Conservation (phyloP, 1,140 invertebrate genomes). For the Calosoma granatense region DNA sequence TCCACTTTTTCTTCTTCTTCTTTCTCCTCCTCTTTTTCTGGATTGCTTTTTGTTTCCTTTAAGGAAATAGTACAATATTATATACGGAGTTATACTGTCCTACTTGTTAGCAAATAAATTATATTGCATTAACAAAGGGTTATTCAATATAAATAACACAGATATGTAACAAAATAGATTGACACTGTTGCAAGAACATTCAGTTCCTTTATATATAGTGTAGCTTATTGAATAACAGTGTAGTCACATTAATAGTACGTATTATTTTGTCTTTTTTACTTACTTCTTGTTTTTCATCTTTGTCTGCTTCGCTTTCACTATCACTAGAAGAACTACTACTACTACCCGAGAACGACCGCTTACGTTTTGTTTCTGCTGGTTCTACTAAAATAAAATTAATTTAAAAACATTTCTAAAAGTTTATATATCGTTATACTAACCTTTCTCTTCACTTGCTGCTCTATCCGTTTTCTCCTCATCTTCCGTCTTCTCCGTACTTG, state of each 20-base stretch:
- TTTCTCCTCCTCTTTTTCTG: conserved; percentile 30
- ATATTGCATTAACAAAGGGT: too few species aligned
- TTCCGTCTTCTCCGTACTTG: conserved; percentile 14
- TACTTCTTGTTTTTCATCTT: conserved; percentile 21
- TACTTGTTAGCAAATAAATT: too few species aligned
- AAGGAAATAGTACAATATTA: too few species aligned
- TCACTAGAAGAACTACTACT: conserved; percentile 31
- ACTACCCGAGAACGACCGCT: conserved; percentile 31
- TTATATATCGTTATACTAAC: conserved; percentile 8
- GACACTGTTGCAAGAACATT: too few species aligned
- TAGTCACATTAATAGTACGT: too few species aligned
- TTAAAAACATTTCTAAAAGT: conserved; percentile 4
- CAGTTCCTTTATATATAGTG: too few species aligned
- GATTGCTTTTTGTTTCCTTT: conserved; percentile 18
- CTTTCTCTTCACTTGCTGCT: conserved; percentile 13
- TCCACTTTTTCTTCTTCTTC: conserved; percentile 33
- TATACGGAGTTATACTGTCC: too few species aligned
- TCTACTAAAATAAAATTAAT: conserved; percentile 12
- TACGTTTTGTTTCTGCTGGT: conserved; percentile 26
- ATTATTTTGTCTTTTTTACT: too few species aligned
- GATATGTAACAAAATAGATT: too few species aligned
- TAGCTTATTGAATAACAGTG: too few species aligned
- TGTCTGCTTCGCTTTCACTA: conserved; percentile 32
- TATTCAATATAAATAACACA: too few species aligned
- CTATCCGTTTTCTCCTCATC: conserved; percentile 16